Evolutionary conservation across 2,113 vertebrate genomes (phyloP).

Genomic region (Xiphophorus hellerii): DNA sequence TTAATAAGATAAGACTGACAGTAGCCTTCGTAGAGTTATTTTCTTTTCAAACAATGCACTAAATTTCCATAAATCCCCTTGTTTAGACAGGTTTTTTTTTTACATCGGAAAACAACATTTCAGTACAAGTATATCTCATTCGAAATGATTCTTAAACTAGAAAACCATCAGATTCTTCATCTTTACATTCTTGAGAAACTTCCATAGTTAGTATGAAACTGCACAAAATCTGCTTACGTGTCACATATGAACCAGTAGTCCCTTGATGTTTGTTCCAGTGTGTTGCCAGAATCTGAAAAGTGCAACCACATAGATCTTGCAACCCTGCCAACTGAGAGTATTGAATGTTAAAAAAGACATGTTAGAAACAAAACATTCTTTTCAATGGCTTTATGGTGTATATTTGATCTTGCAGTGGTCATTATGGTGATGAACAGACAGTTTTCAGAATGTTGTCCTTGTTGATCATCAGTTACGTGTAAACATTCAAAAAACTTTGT

Average conservation of each 20-base stretch:
- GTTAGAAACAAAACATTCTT: slow-evolving; percentile 25
- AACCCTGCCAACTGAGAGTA: slow-evolving; percentile 20
- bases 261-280: not conserved
- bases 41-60: not conserved
- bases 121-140: slow-evolving; percentile 1
- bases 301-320: slow-evolving; percentile 17
- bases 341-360: slow-evolving; percentile 21
- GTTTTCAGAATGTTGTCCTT: not conserved
- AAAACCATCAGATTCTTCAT: not conserved
- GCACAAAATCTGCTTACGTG: slow-evolving; percentile 42
- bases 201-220: slow-evolving; percentile 24
- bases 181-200: slow-evolving; percentile 36
- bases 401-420: too few relatives aligned
- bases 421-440: not conserved
- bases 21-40: not conserved
- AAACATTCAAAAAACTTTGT: not conserved
- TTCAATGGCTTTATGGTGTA: not conserved
- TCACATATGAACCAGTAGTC: slow-evolving; percentile 3
- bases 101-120: not conserved
- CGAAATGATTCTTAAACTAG: not conserved
- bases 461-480: not conserved
- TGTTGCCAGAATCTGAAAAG: slow-evolving; percentile 27
- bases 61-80: not conserved
- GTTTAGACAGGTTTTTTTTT: not conserved
- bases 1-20: not conserved